phyloP scores from a whole-genome alignment of 2,888 invertebrate genomes.

The Lasioglossum vierecki region DNA sequence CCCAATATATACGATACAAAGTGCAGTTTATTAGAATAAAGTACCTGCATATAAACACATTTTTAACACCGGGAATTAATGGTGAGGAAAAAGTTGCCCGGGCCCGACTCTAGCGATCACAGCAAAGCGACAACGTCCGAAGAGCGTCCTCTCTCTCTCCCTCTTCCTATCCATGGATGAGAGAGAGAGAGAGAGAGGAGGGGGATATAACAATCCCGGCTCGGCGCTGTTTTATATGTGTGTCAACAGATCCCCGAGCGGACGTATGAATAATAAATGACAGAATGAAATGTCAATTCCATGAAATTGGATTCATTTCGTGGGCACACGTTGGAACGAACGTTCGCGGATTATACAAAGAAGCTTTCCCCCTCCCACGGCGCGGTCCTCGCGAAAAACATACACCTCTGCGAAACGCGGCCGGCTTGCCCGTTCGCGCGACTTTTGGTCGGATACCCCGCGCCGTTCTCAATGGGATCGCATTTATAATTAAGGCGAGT shows the following conservation, averaged over 20 bases:
- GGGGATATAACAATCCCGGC: not conserved
- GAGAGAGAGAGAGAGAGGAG: not conserved
- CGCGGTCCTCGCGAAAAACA: not conserved
- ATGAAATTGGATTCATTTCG: conserved; percentile 18
- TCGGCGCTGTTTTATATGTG: not conserved
- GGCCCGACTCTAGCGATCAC: too few relatives aligned
- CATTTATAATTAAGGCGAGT: conserved; percentile 34
- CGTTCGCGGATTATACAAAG: conserved; percentile 11
- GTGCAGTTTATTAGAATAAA: too few relatives aligned
- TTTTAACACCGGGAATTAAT: too few relatives aligned
- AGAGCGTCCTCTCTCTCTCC: too few relatives aligned
- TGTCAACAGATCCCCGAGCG: conserved; percentile 1
- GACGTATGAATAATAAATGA: conserved; percentile 16
- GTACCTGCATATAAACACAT: too few relatives aligned
- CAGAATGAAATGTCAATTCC: conserved; percentile 18
- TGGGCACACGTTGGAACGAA: conserved; percentile 1
- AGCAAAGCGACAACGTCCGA: too few relatives aligned
- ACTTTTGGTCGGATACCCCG: not conserved
- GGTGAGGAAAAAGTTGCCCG: too few relatives aligned
- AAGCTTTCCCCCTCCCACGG: not conserved
- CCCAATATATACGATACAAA: too few relatives aligned
- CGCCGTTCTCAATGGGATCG: not conserved
- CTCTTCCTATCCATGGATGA: too few relatives aligned
- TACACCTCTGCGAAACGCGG: not conserved
- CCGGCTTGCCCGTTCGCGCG: not conserved